Conservation (phyloP, 2,888 invertebrate genomes). For the Sminthurinus aureus region DNA sequence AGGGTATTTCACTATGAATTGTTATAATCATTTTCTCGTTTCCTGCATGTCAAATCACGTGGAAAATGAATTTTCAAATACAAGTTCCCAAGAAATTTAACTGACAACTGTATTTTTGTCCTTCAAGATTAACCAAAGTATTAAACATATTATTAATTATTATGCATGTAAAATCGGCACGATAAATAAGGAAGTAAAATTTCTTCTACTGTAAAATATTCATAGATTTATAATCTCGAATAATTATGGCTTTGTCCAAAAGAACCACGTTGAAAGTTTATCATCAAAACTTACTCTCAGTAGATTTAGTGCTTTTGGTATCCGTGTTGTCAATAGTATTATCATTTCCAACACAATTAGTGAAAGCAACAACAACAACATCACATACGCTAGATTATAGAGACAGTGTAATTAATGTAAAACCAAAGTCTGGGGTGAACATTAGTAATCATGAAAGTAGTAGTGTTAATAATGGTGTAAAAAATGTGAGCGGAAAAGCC, state of each 20-base stretch:
- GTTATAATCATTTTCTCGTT: neutral
- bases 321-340: neutral
- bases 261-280: too few relatives aligned
- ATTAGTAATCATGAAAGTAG: neutral
- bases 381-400: too few relatives aligned
- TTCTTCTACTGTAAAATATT: too few relatives aligned
- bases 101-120: too few relatives aligned
- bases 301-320: neutral
- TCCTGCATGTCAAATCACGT: neutral
- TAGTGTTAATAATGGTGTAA: neutral
- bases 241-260: too few relatives aligned
- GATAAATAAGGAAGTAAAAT: too few relatives aligned
- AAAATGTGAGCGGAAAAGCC: slow-evolving; percentile 26
- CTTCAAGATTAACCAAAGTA: too few relatives aligned
- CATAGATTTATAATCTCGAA: too few relatives aligned
- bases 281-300: neutral
- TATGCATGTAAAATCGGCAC: too few relatives aligned
- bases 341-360: neutral
- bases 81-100: too few relatives aligned
- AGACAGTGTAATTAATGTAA: too few relatives aligned
- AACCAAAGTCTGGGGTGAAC: neutral
- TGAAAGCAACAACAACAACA: neutral
- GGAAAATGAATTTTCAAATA: neutral
- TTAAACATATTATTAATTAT: too few relatives aligned
- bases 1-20: neutral